These are phyloP conservation scores for Neodiprion virginianus DNA, from an alignment of 1,140 invertebrate genomes.

Conservation along the genomic window DNA sequence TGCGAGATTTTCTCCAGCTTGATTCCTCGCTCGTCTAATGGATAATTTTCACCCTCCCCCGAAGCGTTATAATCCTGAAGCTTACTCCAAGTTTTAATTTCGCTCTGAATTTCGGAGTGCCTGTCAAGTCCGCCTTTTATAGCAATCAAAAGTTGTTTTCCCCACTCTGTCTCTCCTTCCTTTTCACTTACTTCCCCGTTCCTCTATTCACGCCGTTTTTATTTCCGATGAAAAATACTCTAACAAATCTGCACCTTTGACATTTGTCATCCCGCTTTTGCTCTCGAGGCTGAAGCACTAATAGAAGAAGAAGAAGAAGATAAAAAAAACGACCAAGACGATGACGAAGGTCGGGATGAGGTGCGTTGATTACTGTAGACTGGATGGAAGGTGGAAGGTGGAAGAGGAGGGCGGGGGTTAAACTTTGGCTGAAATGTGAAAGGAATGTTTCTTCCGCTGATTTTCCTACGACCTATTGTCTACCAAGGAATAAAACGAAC, in stretches of 20 bases:
- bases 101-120: neutral
- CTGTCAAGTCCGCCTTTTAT: neutral
- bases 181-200: neutral
- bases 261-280: neutral
- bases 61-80: neutral
- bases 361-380: neutral
- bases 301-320: too few relatives aligned
- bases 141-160: neutral
- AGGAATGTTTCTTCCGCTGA: slow-evolving; percentile 1
- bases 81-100: neutral
- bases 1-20: too few relatives aligned
- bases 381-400: too few relatives aligned
- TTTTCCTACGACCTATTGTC: neutral
- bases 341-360: neutral
- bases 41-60: neutral
- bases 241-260: neutral
- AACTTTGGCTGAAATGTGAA: slow-evolving; percentile 2
- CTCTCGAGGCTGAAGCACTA: too few relatives aligned
- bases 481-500: neutral
- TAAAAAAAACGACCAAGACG: too few relatives aligned
- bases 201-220: neutral
- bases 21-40: too few relatives aligned
- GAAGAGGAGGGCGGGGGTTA: neutral
- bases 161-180: neutral
- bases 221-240: neutral